phyloP scores from a whole-genome alignment of 2,113 vertebrate species.

The Bombycilla garrulus region DNA sequence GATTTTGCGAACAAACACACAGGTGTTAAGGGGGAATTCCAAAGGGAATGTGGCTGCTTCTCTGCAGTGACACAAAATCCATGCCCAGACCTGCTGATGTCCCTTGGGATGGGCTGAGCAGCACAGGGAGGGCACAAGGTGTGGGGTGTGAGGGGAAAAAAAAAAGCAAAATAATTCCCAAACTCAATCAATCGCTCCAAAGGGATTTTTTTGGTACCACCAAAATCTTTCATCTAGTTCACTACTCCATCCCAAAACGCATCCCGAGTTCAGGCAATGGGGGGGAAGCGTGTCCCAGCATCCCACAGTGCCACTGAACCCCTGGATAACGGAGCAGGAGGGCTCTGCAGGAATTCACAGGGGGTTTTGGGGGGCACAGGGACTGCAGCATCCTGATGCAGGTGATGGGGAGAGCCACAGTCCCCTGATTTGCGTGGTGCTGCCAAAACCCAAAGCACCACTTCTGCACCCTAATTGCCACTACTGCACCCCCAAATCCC shows the following conservation, averaged over 20 bases:
- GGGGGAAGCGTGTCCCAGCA: fast-evolving
- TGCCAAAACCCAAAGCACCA: not conserved
- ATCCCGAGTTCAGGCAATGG: fast-evolving
- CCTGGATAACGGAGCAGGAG: slow-evolving; percentile 54
- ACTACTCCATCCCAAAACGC: fast-evolving
- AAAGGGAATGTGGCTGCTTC: not conserved
- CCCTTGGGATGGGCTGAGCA: not conserved
- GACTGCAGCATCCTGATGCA: not conserved
- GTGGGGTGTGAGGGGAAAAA: fast-evolving
- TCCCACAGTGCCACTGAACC: slow-evolving; percentile 70
- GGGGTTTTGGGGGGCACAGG: fast-evolving
- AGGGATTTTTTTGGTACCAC: not conserved
- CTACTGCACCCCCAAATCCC: not conserved
- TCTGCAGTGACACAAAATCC: not conserved
- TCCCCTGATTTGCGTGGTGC: fast-evolving
- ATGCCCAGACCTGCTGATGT: not conserved
- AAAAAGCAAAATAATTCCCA: not conserved
- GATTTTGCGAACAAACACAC: not conserved
- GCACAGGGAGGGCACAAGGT: not conserved
- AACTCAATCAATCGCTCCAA: fast-evolving
- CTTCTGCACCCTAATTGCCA: not conserved
- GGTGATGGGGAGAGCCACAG: fast-evolving
- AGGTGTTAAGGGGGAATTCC: not conserved
- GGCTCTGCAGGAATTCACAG: not conserved
- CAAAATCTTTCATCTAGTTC: fast-evolving